Evolutionary conservation across 2,888 invertebrate species (phyloP).

Genomic region (Xestobium rufovillosum): DNA sequence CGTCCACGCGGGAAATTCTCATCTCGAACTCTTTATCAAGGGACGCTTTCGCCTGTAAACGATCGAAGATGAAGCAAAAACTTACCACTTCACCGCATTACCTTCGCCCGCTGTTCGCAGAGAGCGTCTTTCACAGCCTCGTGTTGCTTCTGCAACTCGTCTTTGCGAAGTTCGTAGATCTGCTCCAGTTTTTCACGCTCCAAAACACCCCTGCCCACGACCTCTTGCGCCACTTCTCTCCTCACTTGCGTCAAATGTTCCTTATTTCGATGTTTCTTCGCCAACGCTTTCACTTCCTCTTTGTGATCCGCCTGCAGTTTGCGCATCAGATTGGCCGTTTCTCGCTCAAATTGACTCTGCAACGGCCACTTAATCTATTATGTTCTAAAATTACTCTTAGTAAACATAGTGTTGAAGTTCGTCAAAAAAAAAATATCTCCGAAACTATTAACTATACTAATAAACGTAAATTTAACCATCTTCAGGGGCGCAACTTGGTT

Average conservation of each 20-base stretch:
- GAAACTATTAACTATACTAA: no score
- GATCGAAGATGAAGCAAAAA: not conserved
- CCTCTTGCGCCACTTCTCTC: constrained; percentile 70
- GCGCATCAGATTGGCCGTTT: constrained; percentile 68
- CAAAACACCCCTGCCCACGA: constrained; percentile 83
- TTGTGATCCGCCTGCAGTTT: constrained; percentile 74
- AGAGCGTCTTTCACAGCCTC: constrained; percentile 65
- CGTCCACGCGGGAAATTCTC: constrained; percentile 38
- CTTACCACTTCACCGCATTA: constrained; percentile 32
- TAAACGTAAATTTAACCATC: no score
- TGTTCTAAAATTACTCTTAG: no score
- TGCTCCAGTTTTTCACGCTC: constrained; percentile 77
- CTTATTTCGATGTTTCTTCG: constrained; percentile 82
- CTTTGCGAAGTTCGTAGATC: constrained; percentile 66
- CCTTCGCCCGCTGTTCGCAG: constrained; percentile 59
- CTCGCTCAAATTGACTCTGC: constrained; percentile 57
- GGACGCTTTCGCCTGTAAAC: constrained; percentile 37
- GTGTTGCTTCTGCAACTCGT: constrained; percentile 70
- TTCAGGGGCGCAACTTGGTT: no score
- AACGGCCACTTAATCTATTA: no score
- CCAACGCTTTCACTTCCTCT: constrained; percentile 80
- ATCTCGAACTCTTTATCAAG: constrained; percentile 41
- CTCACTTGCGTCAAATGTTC: constrained; percentile 84
- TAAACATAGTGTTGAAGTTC: no score
- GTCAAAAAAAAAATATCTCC: no score